A percentile compares a stretch with the other conserved stretches of the same genome.
phyloP scores from a whole-genome alignment of 2,888 invertebrate species.

The Drosophila austrosaltans region DNA sequence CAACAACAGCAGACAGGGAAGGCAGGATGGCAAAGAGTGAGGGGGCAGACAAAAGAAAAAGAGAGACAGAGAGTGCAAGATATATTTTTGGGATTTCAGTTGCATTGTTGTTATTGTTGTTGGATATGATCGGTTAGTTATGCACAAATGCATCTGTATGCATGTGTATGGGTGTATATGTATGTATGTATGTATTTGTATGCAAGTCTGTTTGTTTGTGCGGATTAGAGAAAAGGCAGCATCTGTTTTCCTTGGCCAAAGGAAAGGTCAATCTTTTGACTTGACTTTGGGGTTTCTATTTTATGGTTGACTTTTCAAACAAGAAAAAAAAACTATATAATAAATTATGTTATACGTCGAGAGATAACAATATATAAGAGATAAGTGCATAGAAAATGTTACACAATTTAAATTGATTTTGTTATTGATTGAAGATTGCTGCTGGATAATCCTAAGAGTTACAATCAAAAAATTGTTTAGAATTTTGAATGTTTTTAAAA shows the following conservation, averaged over 20 bases:
- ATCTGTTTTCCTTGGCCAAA: slow-evolving; percentile 58
- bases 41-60: slow-evolving; percentile 21
- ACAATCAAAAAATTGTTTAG: too few species aligned
- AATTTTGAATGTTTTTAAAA: too few species aligned
- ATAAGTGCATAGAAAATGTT: background rate
- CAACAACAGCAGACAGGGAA: background rate
- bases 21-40: background rate
- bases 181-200: slow-evolving; percentile 11
- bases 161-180: slow-evolving; percentile 20
- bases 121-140: slow-evolving; percentile 71
- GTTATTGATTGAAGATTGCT: background rate
- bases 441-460: background rate
- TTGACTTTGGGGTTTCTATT: slow-evolving; percentile 51
- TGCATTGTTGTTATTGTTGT: slow-evolving; percentile 51
- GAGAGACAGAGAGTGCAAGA: slow-evolving; percentile 47
- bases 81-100: slow-evolving; percentile 70
- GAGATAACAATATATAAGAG: background rate
- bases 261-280: slow-evolving; percentile 50
- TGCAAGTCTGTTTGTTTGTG: slow-evolving; percentile 32
- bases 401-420: background rate
- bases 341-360: background rate
- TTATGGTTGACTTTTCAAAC: slow-evolving; percentile 57
- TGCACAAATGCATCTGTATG: slow-evolving; percentile 15
- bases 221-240: slow-evolving; percentile 55
- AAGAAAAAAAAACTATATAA: background rate